A percentile compares a stretch with the other conserved stretches of the same genome.
phyloP scores from a whole-genome alignment of 1,140 invertebrate species.

The Drosophila lini region DNA sequence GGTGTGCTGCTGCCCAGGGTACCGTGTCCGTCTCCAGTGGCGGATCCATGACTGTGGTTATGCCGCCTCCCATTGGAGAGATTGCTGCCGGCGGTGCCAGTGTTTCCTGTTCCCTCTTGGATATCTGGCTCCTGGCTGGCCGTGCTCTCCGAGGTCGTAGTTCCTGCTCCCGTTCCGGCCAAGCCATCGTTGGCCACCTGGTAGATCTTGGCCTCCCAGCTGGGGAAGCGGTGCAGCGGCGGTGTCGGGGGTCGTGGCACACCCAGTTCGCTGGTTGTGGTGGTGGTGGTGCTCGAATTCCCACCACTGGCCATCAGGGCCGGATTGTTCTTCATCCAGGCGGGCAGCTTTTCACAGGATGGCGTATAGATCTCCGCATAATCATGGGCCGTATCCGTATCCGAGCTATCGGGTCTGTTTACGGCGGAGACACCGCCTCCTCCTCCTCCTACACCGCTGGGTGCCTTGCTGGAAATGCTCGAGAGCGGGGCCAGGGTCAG shows the following conservation, averaged over 20 bases:
- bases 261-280: conserved; percentile 84
- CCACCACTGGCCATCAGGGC: conserved; percentile 84
- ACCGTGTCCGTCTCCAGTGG: conserved; percentile 32
- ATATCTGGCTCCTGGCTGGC: conserved; percentile 61
- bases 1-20: conserved; percentile 60
- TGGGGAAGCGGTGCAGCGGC: conserved; percentile 94
- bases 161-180: conserved; percentile 51
- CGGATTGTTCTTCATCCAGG: conserved; percentile 85
- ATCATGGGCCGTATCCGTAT: conserved; percentile 92
- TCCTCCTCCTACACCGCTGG: conserved; percentile 58
- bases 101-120: conserved; percentile 45
- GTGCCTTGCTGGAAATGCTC: conserved; percentile 85
- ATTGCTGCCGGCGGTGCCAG: conserved; percentile 20
- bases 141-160: conserved; percentile 42
- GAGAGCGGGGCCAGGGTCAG: conserved; percentile 85
- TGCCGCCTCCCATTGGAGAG: conserved; percentile 29
- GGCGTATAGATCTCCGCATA: conserved; percentile 98
- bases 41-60: conserved; percentile 20
- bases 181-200: conserved; percentile 94
- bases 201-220: conserved; percentile 98
- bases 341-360: conserved; percentile 89
- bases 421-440: conserved; percentile 52
- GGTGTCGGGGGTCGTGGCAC: conserved; percentile 92
- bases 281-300: conserved; percentile 85
- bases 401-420: conserved; percentile 86